Base-by-base conservation (phyloP, 2,888 invertebrate species). In the Rotaria sp. region DNA sequence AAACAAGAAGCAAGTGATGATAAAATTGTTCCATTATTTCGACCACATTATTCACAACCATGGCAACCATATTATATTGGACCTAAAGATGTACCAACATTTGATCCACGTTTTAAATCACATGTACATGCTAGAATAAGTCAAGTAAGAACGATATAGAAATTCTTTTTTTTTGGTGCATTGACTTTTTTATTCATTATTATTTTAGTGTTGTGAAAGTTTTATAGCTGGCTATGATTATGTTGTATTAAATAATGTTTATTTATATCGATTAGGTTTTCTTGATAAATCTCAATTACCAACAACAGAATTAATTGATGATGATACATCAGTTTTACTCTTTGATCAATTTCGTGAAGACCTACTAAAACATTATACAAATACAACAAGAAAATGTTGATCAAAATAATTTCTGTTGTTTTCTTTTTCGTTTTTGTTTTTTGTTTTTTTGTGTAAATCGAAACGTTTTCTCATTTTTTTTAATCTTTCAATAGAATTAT, bases 301-400 rank as follows among this genome's bases (percentile, higher is more conserved):
- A 80, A n/a, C 38, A 21, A 80, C 80, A 45, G 80, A 80, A 45
- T 80, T 80, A 13, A 80, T 80, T 21, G 80, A 80, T 45, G 80
- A 80, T 45, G 80, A 80, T n/a, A 80, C 80, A n/a, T 80, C 80
- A 4, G 15, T 45, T 26, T 26, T 80, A 18, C 15, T 80, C 2
- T 80, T 45, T n/a, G 80, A 80, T 26, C 80, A 80, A 45, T 80
- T 80, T 15, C 26, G 4, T 8, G 80, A 80, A 80, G 80, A 80
- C 45, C 13, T 80, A 26, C 2, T 3, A 26, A 45, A 45, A 45
- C 80, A n/a, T 45, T 80, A 80, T 80, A 1, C 15, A 24, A 80
- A 80, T 80, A 15, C 80, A n/a, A 45, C 80, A 7, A 45, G 80
- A 80, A 80, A 80, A 80, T 80, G 80, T 80, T 80, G n/a, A 80